Percentiles rank a stretch among this genome's conserved stretches.
phyloP scores from a whole-genome alignment of 2,888 invertebrate genomes.

The Cheiracanthium punctorium region DNA sequence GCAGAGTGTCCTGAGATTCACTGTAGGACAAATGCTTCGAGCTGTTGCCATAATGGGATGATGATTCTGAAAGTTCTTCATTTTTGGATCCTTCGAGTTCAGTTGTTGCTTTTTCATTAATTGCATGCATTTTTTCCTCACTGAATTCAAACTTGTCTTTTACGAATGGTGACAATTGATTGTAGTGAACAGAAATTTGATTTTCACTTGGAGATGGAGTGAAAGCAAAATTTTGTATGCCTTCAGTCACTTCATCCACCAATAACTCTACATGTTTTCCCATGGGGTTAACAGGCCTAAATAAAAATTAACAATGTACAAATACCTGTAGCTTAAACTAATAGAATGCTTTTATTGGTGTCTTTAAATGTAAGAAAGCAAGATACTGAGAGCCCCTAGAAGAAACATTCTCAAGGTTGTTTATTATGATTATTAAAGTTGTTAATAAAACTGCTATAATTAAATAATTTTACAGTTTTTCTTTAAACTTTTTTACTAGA shows the following conservation, averaged over 20 bases:
- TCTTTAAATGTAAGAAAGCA: too few species aligned
- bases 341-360: too few species aligned
- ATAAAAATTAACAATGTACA: conserved; percentile 18
- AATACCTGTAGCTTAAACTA: too few species aligned
- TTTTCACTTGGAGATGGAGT: conserved; percentile 29
- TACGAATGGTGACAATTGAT: background rate
- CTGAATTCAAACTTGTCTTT: background rate
- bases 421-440: too few species aligned
- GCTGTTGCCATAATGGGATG: conserved; percentile 29
- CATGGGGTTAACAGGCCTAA: conserved; percentile 60
- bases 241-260: conserved; percentile 25
- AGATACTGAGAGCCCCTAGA: too few species aligned
- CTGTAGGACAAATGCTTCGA: conserved; percentile 49
- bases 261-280: conserved; percentile 39
- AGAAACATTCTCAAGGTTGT: too few species aligned
- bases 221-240: conserved; percentile 11
- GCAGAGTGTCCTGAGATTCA: conserved; percentile 61
- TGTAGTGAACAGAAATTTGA: background rate
- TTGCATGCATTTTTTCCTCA: background rate
- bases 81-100: background rate
- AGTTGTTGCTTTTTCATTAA: background rate
- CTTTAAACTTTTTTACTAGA: too few species aligned
- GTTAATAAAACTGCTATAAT: too few species aligned
- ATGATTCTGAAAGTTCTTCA: conserved; percentile 52
- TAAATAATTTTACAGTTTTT: too few species aligned